phyloP scores from a whole-genome alignment of 2,797 vertebrate genomes.

The Dermochelys coriacea region DNA sequence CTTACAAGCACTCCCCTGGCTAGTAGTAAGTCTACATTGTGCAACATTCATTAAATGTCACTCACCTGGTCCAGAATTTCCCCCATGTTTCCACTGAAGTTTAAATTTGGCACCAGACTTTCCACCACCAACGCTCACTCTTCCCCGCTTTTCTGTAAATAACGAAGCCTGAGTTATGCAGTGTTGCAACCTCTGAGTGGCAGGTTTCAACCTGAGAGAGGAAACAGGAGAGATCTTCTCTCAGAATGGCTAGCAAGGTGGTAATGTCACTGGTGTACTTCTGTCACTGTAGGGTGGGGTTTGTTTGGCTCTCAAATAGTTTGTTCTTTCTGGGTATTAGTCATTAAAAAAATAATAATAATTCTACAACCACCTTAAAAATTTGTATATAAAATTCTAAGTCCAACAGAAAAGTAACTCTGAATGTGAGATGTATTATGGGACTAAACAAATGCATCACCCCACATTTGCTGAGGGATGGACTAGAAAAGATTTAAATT shows the following conservation, averaged over 20 bases:
- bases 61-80: not conserved
- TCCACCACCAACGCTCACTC: too few species aligned
- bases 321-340: not conserved
- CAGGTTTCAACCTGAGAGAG: not conserved
- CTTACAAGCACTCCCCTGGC: not conserved
- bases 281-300: too few species aligned
- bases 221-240: not conserved
- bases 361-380: not conserved
- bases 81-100: not conserved
- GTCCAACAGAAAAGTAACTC: too few species aligned
- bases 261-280: not conserved
- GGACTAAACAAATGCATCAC: not conserved
- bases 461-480: not conserved
- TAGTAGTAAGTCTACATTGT: not conserved
- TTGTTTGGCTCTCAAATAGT: too few species aligned
- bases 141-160: not conserved
- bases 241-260: not conserved
- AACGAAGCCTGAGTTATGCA: not conserved
- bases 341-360: not conserved
- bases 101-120: not conserved
- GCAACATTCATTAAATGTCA: not conserved
- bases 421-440: not conserved
- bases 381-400: not conserved
- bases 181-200: not conserved
- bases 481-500: not conserved